Base-by-base conservation (phyloP, 2,888 invertebrate species). In the Acrobasis suavella region DNA sequence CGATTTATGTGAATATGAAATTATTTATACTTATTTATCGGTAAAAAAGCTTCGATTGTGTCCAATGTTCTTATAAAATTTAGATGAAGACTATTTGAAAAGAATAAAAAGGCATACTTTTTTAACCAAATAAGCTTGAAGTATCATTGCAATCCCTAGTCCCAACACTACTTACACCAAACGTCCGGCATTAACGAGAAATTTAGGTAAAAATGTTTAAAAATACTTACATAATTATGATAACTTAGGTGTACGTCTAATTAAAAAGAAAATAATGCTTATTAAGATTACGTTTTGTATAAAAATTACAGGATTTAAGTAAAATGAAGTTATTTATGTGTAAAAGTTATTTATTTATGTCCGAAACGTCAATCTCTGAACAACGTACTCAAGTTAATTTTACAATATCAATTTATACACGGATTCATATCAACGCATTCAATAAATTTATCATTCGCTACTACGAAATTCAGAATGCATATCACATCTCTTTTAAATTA, bases 11-110 rank as follows among this genome's bases (percentile, higher is more conserved):
- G 92, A 92, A 92, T 91, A 92, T 91, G 80, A 92, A 91, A 92
- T 92, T 92, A 92, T 92, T 92, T 92, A 92, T 92, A 92, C 91
- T 92, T 92, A 92, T 92, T 92, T 92, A 92, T 91, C 89, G 90
- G 92, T 92, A 90, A 92, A 87, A 88, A 92, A 91, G 91, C 91
- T 91, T 91, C 91, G 85, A 92, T 92, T 86, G 91, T 92, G 92
- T 92, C 92, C 92, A 92, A 92, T 91, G 92, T 92, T 92, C 91
- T 92, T 91, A 92, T 92, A 92, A 90, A 89, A 91, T 88, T 91
- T 92, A 92, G 91, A 92, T 92, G 91, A 92, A 91, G 88, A 91
- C 89, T 91, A 92, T 92, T 91, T 91, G 91, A 92, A 90, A 32
- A 87, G 88, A 92, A 90, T 90, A 89, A 92, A 91, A 92, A 90